These are phyloP conservation scores for Catocala sponsa DNA, from an alignment of 2,888 invertebrate genomes.

Conservation along the genomic window DNA sequence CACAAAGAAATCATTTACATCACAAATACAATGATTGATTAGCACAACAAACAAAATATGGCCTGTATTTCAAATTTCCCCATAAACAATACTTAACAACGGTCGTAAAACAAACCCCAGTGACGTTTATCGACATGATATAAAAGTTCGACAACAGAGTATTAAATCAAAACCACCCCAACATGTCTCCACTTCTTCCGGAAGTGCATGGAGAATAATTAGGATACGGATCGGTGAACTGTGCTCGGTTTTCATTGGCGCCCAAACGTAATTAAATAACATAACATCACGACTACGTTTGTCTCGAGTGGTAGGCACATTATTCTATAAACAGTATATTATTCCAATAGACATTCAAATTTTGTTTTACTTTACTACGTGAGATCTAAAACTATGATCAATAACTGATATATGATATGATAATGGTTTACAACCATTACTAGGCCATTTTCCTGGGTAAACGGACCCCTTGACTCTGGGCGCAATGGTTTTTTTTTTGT, in stretches of 20 bases:
- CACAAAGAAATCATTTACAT: conserved; percentile 7
- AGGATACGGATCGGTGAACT: conserved; percentile 47
- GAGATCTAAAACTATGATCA: too few relatives aligned
- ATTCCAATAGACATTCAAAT: too few relatives aligned
- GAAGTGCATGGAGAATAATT: conserved; percentile 51
- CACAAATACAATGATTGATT: conserved; percentile 16
- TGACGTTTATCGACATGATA: conserved; percentile 38
- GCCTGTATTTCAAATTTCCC: conserved; percentile 16
- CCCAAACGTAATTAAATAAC: not conserved
- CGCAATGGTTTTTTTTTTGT: too few relatives aligned
- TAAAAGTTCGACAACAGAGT: conserved; percentile 47
- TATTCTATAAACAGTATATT: too few relatives aligned
- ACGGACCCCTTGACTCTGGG: too few relatives aligned
- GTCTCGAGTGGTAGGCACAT: too few relatives aligned
- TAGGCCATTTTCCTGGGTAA: too few relatives aligned
- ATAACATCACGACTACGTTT: not conserved
- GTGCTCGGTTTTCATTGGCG: not conserved
- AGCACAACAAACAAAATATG: conserved; percentile 21
- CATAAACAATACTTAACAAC: conserved; percentile 17
- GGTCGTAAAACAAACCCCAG: conserved; percentile 43
- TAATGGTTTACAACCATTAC: too few relatives aligned
- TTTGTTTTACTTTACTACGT: too few relatives aligned
- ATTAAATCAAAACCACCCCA: conserved; percentile 43
- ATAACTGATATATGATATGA: too few relatives aligned
- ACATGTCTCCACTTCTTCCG: conserved; percentile 22